Evolutionary conservation across 1,140 invertebrate species (phyloP).

Genomic region (Drosophila athabasca): DNA sequence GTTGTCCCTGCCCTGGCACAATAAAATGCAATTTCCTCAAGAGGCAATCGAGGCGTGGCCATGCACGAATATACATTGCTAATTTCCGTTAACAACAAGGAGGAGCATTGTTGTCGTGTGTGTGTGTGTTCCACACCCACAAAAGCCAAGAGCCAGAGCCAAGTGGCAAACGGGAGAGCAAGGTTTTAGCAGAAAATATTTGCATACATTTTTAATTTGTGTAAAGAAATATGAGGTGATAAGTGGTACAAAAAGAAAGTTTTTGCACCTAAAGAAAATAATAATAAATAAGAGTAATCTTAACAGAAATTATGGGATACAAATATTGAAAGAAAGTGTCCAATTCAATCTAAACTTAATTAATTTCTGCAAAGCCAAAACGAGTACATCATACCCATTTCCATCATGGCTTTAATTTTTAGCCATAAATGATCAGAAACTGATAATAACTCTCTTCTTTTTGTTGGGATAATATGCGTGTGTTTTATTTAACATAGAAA

Average conservation of each 20-base stretch:
- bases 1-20: constrained; percentile 41
- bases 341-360: too few species aligned
- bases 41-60: constrained; percentile 15
- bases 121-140: neutral
- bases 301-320: neutral
- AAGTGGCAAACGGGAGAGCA: neutral
- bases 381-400: too few species aligned
- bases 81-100: constrained; percentile 56
- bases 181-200: constrained; percentile 31
- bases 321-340: too few species aligned
- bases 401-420: neutral
- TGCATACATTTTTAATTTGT: constrained; percentile 29
- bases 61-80: constrained; percentile 52
- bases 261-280: constrained; percentile 1
- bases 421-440: too few species aligned
- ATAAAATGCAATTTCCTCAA: constrained; percentile 69
- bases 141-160: too few species aligned
- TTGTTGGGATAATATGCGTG: too few species aligned
- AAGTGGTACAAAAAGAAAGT: neutral
- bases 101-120: constrained; percentile 17
- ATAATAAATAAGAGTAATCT: too few species aligned
- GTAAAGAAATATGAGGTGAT: constrained; percentile 19
- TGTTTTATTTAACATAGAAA: too few species aligned
- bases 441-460: too few species aligned
- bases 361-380: too few species aligned